phyloP scores from a whole-genome alignment of 2,888 invertebrate genomes.

The Eumerus sabulonum region DNA sequence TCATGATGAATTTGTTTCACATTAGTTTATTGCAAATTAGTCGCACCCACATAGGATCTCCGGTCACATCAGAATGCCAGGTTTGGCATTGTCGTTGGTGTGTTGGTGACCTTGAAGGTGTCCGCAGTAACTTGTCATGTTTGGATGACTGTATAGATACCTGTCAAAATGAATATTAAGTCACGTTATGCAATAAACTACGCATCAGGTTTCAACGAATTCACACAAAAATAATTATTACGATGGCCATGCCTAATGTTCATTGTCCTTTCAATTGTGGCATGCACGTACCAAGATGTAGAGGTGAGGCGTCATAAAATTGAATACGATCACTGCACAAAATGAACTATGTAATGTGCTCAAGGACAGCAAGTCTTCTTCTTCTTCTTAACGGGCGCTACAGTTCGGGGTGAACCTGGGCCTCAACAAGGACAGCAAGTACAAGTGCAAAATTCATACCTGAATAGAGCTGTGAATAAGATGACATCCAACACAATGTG shows the following conservation, averaged over 20 bases:
- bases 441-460: too few species aligned
- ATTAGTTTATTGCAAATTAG: conserved; percentile 65
- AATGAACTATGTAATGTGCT: too few species aligned
- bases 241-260: conserved; percentile 37
- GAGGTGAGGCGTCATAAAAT: conserved; percentile 58
- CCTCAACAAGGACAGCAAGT: too few species aligned
- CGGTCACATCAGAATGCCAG: conserved; percentile 17
- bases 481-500: too few species aligned
- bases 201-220: background rate
- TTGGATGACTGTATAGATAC: background rate
- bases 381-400: too few species aligned
- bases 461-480: too few species aligned
- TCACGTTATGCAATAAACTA: conserved; percentile 59
- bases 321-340: conserved; percentile 22
- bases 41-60: conserved; percentile 17
- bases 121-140: conserved; percentile 38
- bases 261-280: conserved; percentile 53
- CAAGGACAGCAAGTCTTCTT: conserved; percentile 42
- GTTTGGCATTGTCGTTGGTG: background rate
- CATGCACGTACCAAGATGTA: conserved; percentile 33
- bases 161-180: conserved; percentile 27
- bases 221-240: conserved; percentile 7
- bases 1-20: conserved; percentile 66
- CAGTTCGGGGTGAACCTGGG: too few species aligned
- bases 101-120: conserved; percentile 58